A percentile compares a stretch with the other conserved stretches of the same genome.
These are phyloP conservation scores for Hyperoplus immaculatus DNA, from an alignment of 2,797 vertebrate species.

Conservation along the genomic window DNA sequence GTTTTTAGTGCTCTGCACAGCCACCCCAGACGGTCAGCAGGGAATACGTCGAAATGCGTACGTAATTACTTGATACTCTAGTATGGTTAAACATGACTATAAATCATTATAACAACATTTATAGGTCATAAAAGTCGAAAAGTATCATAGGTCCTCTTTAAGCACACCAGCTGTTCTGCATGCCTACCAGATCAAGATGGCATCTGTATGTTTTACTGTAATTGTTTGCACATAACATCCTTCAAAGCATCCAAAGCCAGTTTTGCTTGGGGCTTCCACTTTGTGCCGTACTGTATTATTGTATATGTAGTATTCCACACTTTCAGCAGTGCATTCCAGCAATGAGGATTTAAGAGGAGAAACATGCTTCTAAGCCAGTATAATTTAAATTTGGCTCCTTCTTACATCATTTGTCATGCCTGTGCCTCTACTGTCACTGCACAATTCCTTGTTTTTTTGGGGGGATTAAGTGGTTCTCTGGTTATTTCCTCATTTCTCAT, in stretches of 20 bases:
- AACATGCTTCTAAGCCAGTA: conserved; percentile 21
- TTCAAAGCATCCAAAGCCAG: conserved; percentile 36
- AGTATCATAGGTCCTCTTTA: not conserved
- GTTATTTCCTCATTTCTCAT: not conserved
- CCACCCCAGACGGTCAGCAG: too few species aligned
- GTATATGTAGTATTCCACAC: conserved; percentile 7
- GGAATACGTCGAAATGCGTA: too few species aligned
- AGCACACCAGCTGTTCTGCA: conserved; percentile 4
- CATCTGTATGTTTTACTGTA: conserved; percentile 12
- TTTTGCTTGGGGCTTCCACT: conserved; percentile 22
- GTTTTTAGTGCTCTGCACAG: too few species aligned
- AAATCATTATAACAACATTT: too few species aligned
- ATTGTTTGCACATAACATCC: conserved; percentile 9
- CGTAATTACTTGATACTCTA: too few species aligned
- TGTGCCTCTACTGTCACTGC: not conserved
- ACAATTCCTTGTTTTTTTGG: not conserved
- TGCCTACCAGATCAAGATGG: not conserved
- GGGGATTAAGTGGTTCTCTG: conserved; percentile 11
- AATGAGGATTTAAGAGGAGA: not conserved
- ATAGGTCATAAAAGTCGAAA: too few species aligned
- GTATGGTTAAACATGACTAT: too few species aligned
- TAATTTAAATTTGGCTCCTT: conserved; percentile 10
- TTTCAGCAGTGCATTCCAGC: conserved; percentile 16
- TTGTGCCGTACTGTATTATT: not conserved
- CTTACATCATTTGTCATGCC: conserved; percentile 14